Base-by-base conservation (phyloP, 2,113 vertebrate species). In the Empidonax alnorum region DNA sequence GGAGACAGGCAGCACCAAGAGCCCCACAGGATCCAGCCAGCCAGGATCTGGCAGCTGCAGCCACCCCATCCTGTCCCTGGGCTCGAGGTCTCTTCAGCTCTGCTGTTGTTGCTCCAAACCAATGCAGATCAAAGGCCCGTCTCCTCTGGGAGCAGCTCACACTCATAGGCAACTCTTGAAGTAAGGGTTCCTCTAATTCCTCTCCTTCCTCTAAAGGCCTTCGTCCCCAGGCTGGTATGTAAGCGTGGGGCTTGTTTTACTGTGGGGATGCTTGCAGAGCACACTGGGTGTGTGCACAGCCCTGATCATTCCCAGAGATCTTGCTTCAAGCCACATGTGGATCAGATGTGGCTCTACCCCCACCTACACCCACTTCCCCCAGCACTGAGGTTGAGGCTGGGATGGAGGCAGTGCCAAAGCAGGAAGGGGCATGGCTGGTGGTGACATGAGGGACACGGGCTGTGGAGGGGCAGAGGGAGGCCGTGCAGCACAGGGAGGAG, bases 71-170 rank as follows among this genome's bases (percentile, higher is more conserved):
- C 56, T 69, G 17, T 24, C 58, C 22, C 49, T 27, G 50, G 41
- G 46, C 30, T 78, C 0, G 2, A 28, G 22, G 33, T 74, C n/a
- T 10, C 74, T 86, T 80, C 53, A 47, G 39, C 49, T 67, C 79
- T 92, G 56, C 55, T 90, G n/a, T 50, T 90, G n/a, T 50, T 90
- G 61, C 69, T 92, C 69, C 76, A 82, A 73, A 67, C 59, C 56
- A 33, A 2, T 14, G 22, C 72, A 42, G 59, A 79, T 41, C 46
- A 87, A 71, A 93, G 76, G 22, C 62, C 15, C 2, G 0, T 61
- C 75, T 94, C 76, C 49, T 74, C 72, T 46, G 66, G 75, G 75
- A 88, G 72, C 44, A 76, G 73, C 76, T 93, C 61, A 80, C 9
- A 5, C 72, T 86, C 10, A 0, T 13, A 84, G 89, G 30, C n/a